Base-by-base conservation (phyloP, 2,113 vertebrate species). In the Ammodytes marinus region DNA sequence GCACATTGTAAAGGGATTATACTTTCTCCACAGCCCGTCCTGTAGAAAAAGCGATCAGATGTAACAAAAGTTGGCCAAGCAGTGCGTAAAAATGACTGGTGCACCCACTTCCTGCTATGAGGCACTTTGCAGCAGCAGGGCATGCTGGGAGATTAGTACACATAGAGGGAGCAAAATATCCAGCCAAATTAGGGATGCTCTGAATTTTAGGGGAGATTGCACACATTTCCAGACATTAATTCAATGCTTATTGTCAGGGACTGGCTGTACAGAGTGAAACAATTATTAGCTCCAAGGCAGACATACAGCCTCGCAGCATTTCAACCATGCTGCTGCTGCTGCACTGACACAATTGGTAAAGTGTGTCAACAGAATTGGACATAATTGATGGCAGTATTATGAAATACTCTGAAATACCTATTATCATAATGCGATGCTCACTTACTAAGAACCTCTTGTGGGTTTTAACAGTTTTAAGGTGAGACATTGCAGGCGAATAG, bases 71-170 rank as follows among this genome's bases (percentile, higher is more conserved):
- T 11, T 66, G 17, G 75, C 59, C 2, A 9, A 63, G 67, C 73
- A 0, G 39, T 8, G 65, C 60, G 72, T 61, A 46, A 1, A 2
- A 27, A 27, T 61, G 54, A 17, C 65, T 71, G 46, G 77, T 60
- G 55, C 68, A 54, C 64, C 74, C 42, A 52, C n/a, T 6, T 69
- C 63, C 84, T 63, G 82, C 79, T 80, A 82, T 63, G 72, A 77
- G 57, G 49, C 15, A 14, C 40, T 6, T 60, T 65, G 60, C 57
- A 27, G 17, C 80, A 77, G 73, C 55, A 6, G 14, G 35, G 43
- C 67, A 27, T 27, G 27, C 58, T 66, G 43, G 15, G 59, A 82
- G 40, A 64, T 37, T 55, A 49, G 58, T 0, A 58, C 40, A 45
- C 63, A 52, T 14, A 5, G 40, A 52, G 63, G 12, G 43, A 54